Evolutionary conservation across 37 sponge, comb jelly and placozoan species (phyloP), one percentile per base, ranked within the genome.

Genomic region (Halisarca cf. caerulea): DNA sequence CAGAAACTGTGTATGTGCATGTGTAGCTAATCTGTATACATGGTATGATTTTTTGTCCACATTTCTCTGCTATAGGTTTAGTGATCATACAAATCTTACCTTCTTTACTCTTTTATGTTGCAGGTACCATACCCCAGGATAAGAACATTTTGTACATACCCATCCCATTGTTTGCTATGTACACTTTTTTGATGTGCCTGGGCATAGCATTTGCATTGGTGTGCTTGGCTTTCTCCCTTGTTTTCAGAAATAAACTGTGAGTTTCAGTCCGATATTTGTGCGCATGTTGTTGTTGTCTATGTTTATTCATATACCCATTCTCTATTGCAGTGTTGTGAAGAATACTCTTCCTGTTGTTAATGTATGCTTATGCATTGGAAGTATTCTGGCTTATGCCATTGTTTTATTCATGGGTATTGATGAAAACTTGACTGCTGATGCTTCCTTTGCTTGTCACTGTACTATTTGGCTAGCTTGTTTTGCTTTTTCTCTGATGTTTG

Each of bases 341-440:
- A 27, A 57, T 8, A 81, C 62, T 18, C 36, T 34, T 2, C 82
- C 82, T 23, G 2, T 23, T 38, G 44, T 81, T 34, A 81, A 59
- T 60, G 66, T 59, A 17, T 25, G 55, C 24, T n/a, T 81, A 11
- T 60, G 60, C 23, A 35, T 38, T 81, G 82, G 82, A 40, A 59
- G 38, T 41, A 41, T 33, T 7, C 7, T 81, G 25, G 60, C 62
- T n/a, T 81, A 62, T 59, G 18, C 35, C 4, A 21, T 61, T 3
- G 82, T 81, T 21, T 57, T 81, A 20, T 32, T 81, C 34, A 23
- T 81, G 36, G 82, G 82, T 6, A 30, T 81, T 35, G 82, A 81
- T 59, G 82, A 81, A 6, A 62, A 58, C 2, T 27, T 60, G 6
- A 38, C 38, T 0, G 3, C 64, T 21, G 41, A 14, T 35, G 82